These are phyloP conservation scores for Megamerina dolium DNA, from an alignment of 2,888 invertebrate genomes.

Conservation along the genomic window DNA sequence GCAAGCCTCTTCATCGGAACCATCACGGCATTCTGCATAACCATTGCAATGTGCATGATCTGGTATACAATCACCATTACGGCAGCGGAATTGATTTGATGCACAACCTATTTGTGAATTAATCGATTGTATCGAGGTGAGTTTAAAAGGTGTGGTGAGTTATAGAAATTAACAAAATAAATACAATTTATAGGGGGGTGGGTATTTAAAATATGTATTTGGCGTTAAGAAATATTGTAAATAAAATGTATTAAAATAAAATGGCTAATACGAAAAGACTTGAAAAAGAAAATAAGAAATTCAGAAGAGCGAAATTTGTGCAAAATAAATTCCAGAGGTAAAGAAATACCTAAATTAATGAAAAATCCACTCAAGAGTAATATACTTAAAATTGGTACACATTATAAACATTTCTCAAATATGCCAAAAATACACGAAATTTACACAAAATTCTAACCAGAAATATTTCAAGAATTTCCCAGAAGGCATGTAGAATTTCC, in stretches of 20 bases:
- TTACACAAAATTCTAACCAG: too few relatives aligned
- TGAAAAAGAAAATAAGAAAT: too few relatives aligned
- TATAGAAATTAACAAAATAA: neutral
- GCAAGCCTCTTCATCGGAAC: slow-evolving; percentile 63
- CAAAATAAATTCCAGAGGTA: too few relatives aligned
- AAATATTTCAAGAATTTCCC: too few relatives aligned
- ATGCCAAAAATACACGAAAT: too few relatives aligned
- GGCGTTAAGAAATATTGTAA: neutral
- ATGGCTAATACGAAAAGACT: neutral
- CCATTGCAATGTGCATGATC: slow-evolving; percentile 60
- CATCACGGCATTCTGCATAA: slow-evolving; percentile 58
- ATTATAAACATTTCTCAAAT: too few relatives aligned
- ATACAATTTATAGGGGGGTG: neutral
- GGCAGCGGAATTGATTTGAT: slow-evolving; percentile 62
- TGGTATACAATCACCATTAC: slow-evolving; percentile 63
- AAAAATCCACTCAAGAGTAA: too few relatives aligned
- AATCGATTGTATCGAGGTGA: neutral
- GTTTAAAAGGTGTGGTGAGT: neutral
- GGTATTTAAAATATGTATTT: neutral
- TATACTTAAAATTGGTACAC: too few relatives aligned
- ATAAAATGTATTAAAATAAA: neutral
- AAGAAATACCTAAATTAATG: too few relatives aligned
- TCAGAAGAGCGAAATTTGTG: too few relatives aligned
- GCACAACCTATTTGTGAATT: slow-evolving; percentile 54
- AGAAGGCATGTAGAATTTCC: too few relatives aligned